These are phyloP conservation scores for Oxystoma pomonae DNA, from an alignment of 2,888 invertebrate species.

Conservation along the genomic window DNA sequence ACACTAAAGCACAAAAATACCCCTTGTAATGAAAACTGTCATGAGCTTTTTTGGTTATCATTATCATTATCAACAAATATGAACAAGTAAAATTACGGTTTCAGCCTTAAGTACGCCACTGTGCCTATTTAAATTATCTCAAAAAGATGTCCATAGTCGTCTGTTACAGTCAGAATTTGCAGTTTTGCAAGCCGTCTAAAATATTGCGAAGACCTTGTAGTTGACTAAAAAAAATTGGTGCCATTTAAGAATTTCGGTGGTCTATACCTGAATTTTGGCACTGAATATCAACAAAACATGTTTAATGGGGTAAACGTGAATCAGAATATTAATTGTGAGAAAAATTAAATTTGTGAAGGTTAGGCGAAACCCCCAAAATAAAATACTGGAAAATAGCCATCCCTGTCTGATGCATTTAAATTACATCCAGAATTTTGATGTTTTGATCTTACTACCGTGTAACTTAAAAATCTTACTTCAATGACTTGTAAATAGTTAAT, in stretches of 20 bases:
- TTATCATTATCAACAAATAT: too few species aligned
- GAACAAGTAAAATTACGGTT: too few species aligned
- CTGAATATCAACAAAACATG: not conserved
- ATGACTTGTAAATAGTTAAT: too few species aligned
- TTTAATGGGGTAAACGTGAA: not conserved
- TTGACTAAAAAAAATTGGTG: not conserved
- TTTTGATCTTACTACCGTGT: too few species aligned
- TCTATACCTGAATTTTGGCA: not conserved
- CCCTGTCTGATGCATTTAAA: too few species aligned
- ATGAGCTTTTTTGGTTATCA: too few species aligned
- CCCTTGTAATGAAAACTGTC: too few species aligned
- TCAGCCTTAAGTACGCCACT: not conserved
- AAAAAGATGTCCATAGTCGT: not conserved
- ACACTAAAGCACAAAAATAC: too few species aligned
- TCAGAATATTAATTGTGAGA: not conserved
- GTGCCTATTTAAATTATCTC: not conserved
- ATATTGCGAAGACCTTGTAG: not conserved
- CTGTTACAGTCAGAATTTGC: not conserved
- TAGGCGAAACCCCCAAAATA: not conserved
- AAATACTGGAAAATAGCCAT: not conserved
- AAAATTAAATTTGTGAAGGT: not conserved
- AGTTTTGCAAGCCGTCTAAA: not conserved
- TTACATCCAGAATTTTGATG: too few species aligned
- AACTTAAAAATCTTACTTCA: too few species aligned
- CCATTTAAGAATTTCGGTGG: not conserved